Conservation (phyloP, 2,797 vertebrate genomes). For the Staurois parvus region DNA sequence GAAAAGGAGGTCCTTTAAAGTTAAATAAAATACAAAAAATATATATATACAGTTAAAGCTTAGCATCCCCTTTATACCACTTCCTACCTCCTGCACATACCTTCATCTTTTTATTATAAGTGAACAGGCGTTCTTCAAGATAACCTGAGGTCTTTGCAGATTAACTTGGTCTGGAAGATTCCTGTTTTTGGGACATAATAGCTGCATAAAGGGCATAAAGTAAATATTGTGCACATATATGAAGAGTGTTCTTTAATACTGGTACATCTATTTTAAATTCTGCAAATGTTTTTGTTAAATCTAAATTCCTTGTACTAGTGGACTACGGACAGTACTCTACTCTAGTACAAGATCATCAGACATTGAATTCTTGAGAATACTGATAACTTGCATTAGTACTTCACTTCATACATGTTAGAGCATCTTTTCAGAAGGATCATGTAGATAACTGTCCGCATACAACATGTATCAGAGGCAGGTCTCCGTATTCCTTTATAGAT, state of each 20-base stretch:
- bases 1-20: conserved; percentile 43
- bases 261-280: background rate
- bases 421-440: background rate
- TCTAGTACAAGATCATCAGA: background rate
- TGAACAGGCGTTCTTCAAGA: conserved; percentile 23
- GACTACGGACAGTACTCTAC: background rate
- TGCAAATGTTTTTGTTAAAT: background rate
- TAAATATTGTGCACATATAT: conserved; percentile 21
- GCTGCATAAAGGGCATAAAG: conserved; percentile 9
- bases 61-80: conserved; percentile 56
- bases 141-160: conserved; percentile 3
- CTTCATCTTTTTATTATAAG: conserved; percentile 42
- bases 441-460: background rate
- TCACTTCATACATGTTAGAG: background rate
- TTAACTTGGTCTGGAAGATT: background rate
- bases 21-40: conserved; percentile 10
- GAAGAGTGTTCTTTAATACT: conserved; percentile 24
- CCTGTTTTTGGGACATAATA: conserved; percentile 37
- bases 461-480: background rate
- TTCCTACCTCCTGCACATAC: conserved; percentile 42
- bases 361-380: background rate
- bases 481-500: background rate
- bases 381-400: background rate
- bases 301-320: background rate
- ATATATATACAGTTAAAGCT: conserved; percentile 29